Evolutionary conservation across 2,113 vertebrate species (phyloP).

Genomic region (Microtus richardsoni): DNA sequence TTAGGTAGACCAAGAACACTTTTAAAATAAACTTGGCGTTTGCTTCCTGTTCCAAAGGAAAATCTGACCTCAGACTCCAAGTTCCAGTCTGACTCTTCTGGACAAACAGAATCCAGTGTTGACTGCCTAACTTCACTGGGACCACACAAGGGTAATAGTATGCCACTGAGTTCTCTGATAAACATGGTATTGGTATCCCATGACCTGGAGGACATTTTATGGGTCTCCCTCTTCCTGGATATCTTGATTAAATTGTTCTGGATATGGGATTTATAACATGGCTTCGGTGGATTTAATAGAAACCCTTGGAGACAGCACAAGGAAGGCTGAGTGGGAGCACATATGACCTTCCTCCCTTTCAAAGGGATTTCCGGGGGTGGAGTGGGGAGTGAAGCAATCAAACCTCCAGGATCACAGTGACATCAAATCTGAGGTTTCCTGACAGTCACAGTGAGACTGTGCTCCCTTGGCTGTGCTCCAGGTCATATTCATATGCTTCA

Average conservation of each 20-base stretch:
- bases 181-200: neutral
- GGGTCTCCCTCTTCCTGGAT: neutral
- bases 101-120: neutral
- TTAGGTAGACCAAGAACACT: constrained; percentile 59
- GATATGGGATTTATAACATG: neutral
- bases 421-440: neutral
- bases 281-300: neutral
- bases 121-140: neutral
- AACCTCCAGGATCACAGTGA: neutral
- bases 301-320: neutral
- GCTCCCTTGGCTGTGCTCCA: neutral
- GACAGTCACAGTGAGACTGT: neutral
- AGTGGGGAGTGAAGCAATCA: neutral
- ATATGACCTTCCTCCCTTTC: rapidly evolving
- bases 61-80: constrained; percentile 63
- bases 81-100: neutral
- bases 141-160: neutral
- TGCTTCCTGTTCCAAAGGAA: constrained; percentile 56
- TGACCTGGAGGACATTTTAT: neutral
- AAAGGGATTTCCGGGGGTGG: neutral
- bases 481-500: rapidly evolving
- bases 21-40: constrained; percentile 66
- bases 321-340: neutral
- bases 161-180: rapidly evolving
- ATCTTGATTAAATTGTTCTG: neutral